A percentile compares a stretch with the other conserved stretches of the same genome.
Conservation (phyloP, 2,797 vertebrate genomes). For the Poeciliopsis turneri region DNA sequence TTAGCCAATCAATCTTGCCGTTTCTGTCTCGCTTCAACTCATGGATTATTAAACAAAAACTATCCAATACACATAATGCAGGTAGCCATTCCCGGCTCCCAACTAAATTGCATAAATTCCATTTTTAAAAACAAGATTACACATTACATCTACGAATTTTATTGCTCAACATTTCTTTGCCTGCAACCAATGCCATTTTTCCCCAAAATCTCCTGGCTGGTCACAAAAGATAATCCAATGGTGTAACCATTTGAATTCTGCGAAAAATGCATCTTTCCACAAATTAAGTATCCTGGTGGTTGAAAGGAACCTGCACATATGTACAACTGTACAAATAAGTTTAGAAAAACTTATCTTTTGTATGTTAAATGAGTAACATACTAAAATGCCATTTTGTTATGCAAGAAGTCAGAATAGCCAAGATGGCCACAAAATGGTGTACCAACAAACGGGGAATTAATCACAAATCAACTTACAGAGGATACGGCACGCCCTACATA, state of each 20-base stretch:
- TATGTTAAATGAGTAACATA: background rate
- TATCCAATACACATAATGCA: background rate
- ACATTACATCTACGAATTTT: background rate
- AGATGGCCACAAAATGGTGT: background rate
- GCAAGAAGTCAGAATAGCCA: background rate
- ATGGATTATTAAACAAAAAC: background rate
- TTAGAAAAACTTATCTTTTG: background rate
- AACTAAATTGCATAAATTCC: background rate
- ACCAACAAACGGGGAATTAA: background rate
- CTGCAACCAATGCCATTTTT: background rate
- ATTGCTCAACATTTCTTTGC: background rate
- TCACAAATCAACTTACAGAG: background rate
- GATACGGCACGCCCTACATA: background rate
- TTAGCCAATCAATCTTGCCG: background rate
- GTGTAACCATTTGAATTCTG: background rate
- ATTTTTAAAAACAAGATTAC: background rate
- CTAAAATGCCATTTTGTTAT: background rate
- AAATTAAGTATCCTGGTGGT: background rate
- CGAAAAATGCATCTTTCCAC: background rate
- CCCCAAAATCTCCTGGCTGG: background rate
- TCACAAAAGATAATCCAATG: background rate
- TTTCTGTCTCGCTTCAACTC: background rate
- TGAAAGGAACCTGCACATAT: background rate
- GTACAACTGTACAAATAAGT: background rate
- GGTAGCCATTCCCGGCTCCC: background rate